Conservation (phyloP, 2,797 vertebrate genomes). For the Nannoperca australis region DNA sequence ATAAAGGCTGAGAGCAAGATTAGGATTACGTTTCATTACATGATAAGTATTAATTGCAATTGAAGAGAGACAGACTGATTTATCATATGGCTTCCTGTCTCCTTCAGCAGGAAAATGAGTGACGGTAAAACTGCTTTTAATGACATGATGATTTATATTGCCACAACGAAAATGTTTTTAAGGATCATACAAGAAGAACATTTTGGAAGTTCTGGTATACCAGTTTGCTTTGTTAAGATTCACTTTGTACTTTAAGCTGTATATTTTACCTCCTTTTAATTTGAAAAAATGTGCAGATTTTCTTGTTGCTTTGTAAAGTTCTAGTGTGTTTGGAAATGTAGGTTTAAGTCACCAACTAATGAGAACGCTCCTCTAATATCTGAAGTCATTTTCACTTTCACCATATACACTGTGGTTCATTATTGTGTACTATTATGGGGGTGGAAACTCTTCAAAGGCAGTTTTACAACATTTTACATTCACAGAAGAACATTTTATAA, state of each 20-base stretch:
- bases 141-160: constrained; percentile 25
- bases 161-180: neutral
- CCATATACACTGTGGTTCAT: constrained; percentile 13
- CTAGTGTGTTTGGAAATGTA: constrained; percentile 6
- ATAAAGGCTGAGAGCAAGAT: neutral
- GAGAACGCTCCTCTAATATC: constrained; percentile 3
- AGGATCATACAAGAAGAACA: constrained; percentile 4
- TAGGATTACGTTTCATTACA: constrained; percentile 31
- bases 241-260: constrained; percentile 1
- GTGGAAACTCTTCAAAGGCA: neutral
- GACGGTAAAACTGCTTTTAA: neutral
- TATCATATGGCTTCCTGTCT: neutral
- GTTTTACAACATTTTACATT: constrained; percentile 19
- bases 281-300: neutral
- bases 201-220: constrained; percentile 21
- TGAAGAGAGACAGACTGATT: constrained; percentile 18
- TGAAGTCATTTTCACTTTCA: constrained; percentile 31
- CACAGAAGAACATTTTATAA: constrained; percentile 1
- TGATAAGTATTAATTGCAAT: constrained; percentile 50
- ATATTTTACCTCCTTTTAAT: neutral
- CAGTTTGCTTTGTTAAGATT: constrained; percentile 2
- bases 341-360: constrained; percentile 10
- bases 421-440: constrained; percentile 6
- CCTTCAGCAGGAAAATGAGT: constrained; percentile 37
- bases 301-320: constrained; percentile 13